Percentiles rank a stretch among this genome's conserved stretches.
Evolutionary conservation across 2,797 vertebrate species (phyloP).

Genomic region (Rhinogobio ventralis): DNA sequence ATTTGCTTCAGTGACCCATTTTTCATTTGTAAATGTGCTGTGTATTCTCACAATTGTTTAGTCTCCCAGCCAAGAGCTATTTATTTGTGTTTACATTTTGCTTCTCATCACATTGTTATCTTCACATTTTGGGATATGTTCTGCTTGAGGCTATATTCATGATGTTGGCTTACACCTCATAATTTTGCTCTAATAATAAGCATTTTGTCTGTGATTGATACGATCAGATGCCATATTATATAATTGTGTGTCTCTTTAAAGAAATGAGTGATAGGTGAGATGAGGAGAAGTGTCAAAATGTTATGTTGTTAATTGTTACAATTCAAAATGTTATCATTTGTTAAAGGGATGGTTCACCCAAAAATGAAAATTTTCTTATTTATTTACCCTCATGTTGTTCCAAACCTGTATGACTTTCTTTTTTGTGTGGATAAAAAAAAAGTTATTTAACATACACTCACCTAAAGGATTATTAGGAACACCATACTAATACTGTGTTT

Average conservation of each 20-base stretch:
- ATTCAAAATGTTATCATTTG: background rate
- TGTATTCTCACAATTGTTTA: constrained; percentile 73
- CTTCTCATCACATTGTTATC: constrained; percentile 38
- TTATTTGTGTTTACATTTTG: constrained; percentile 45
- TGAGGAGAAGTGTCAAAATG: background rate
- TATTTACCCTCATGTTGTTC: background rate
- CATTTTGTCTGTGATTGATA: constrained; percentile 20
- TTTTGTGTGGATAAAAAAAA: background rate
- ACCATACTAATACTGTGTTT: no score
- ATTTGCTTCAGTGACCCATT: constrained; percentile 65
- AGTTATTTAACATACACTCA: no score
- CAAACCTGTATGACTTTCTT: background rate
- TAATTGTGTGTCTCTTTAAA: constrained; percentile 4
- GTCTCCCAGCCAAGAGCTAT: constrained; percentile 60
- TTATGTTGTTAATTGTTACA: no score
- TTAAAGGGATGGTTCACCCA: background rate
- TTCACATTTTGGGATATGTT: constrained; percentile 37
- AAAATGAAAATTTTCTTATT: background rate
- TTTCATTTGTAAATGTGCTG: constrained; percentile 74
- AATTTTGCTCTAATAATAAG: constrained; percentile 47
- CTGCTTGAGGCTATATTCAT: constrained; percentile 44
- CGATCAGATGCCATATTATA: constrained; percentile 15
- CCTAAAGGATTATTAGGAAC: no score
- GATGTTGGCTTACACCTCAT: constrained; percentile 27
- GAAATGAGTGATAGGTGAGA: background rate